Base-by-base conservation (phyloP, 2,113 vertebrate genomes). In the Pelusios castaneus region DNA sequence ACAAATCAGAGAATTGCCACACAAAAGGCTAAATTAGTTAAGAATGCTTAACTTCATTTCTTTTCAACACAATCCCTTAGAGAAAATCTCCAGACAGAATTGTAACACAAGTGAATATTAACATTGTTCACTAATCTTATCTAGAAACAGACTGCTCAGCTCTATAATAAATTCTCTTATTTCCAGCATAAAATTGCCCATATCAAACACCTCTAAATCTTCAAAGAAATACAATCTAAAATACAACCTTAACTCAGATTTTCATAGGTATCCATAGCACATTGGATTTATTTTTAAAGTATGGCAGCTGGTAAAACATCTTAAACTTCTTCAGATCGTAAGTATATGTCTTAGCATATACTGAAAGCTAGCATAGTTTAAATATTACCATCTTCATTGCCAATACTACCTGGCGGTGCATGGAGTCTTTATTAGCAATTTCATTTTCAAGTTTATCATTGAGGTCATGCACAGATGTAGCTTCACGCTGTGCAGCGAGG, bases 381-480 rank as follows among this genome's bases (percentile, higher is more conserved):
- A 80, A 47, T 34, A 24, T 25, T 34, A 14, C 85, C 55, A 80
- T 52, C 83, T 76, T 82, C 49, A 90, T n/a, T n/a, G n/a, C n/a
- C n/a, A n/a, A n/a, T n/a, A 80, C 84, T 97, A 99, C 99, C 98
- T 99, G 99, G 96, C 99, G 98, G 87, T 98, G 99, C 90, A 99
- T 97, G 4, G 99, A 99, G 41, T 99, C 99, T 97, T 99, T 99
- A 96, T 99, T 99, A 96, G 99, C 99, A 49, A 99, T 99, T 97
- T 99, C 99, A 7, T 99, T 99, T 98, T 99, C 99, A 97, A 99
- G 99, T 97, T 99, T 99, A 96, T 99, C 99, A 8, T 99, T 99
- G 95, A 99, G 98, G 98, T 99, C 99, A 1, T 99, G 99, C 93
- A 99, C 99, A 5, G 99, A 99, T 55, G 99, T 99, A 58, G 99